A percentile compares a stretch with the other conserved stretches of the same genome.
Conservation (phyloP, 2,888 invertebrate species). For the Hypolimnas misippus region DNA sequence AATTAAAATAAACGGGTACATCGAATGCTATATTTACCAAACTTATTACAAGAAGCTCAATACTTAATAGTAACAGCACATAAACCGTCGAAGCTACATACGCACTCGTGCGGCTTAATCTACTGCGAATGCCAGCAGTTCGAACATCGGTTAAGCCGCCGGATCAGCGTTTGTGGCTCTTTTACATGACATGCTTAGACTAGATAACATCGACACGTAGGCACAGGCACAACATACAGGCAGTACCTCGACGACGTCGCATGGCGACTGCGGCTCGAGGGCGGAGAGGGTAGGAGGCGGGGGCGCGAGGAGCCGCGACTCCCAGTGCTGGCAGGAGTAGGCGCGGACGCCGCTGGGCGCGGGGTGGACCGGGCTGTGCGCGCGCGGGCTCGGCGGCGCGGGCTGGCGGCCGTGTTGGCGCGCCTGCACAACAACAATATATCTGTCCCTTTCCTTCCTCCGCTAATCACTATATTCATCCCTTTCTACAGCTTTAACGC, state of each 20-base stretch:
- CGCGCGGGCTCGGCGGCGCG: conserved; percentile 81
- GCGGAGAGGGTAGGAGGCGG: conserved; percentile 77
- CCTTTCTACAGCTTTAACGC: conserved; percentile 19
- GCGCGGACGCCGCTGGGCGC: conserved; percentile 83
- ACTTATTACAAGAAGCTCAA: conserved; percentile 33
- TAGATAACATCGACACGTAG: conserved; percentile 49
- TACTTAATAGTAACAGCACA: conserved; percentile 40
- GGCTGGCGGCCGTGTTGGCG: conserved; percentile 83
- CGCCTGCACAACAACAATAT: conserved; percentile 57
- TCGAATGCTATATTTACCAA: conserved; percentile 45
- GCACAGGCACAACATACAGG: conserved; percentile 56
- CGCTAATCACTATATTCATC: conserved; percentile 13
- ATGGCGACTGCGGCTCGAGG: conserved; percentile 71
- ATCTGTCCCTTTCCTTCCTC: conserved; percentile 1
- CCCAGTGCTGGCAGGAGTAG: conserved; percentile 86
- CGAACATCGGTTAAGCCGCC: conserved; percentile 19
- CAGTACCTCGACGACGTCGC: conserved; percentile 80
- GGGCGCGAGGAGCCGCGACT: conserved; percentile 80
- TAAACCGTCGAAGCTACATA: conserved; percentile 39
- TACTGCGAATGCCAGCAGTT: conserved; percentile 23
- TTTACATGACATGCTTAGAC: conserved; percentile 47
- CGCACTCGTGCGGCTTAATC: conserved; percentile 37
- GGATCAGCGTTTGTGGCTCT: conserved; percentile 33
- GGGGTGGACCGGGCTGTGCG: conserved; percentile 81
- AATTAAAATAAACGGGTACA: conserved; percentile 44